phyloP scores from a whole-genome alignment of 2,113 vertebrate genomes.

The Nothobranchius furzeri region DNA sequence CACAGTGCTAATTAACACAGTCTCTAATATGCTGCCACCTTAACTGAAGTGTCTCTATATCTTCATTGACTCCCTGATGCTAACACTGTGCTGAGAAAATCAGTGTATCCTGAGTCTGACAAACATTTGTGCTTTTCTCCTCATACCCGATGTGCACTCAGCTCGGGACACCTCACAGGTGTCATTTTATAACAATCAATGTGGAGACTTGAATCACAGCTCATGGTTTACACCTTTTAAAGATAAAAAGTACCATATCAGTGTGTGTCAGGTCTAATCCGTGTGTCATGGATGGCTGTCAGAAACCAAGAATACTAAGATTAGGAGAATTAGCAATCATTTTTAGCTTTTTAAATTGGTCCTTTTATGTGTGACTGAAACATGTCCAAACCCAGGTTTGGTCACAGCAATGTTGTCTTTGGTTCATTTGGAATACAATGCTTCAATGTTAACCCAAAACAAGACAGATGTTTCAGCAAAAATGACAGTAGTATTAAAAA shows the following conservation, averaged over 20 bases:
- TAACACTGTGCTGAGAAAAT: not conserved
- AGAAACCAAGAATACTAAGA: conserved; percentile 13
- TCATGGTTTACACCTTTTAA: conserved; percentile 26
- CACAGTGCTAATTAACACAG: conserved; percentile 32
- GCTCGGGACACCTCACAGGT: conserved; percentile 15
- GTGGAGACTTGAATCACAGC: conserved; percentile 20
- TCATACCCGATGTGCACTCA: conserved; percentile 17
- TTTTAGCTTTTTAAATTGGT: not conserved
- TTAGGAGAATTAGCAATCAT: not conserved
- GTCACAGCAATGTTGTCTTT: too few species aligned
- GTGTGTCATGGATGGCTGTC: conserved; percentile 27
- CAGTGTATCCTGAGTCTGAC: conserved; percentile 8
- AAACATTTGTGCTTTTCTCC: conserved; percentile 18
- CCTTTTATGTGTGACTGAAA: not conserved
- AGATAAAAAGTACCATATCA: conserved; percentile 32
- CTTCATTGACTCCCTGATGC: not conserved
- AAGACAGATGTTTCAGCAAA: too few species aligned
- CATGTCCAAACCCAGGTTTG: not conserved
- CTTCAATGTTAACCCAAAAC: too few species aligned
- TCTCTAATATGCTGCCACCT: conserved; percentile 13
- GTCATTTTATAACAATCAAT: conserved; percentile 38
- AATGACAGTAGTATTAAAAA: too few species aligned
- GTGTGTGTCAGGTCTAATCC: conserved; percentile 25
- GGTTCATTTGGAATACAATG: too few species aligned
- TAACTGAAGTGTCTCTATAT: conserved; percentile 17